These are phyloP conservation scores for Sarcophilus harrisii DNA, from an alignment of 2,797 vertebrate species.

Conservation along the genomic window DNA sequence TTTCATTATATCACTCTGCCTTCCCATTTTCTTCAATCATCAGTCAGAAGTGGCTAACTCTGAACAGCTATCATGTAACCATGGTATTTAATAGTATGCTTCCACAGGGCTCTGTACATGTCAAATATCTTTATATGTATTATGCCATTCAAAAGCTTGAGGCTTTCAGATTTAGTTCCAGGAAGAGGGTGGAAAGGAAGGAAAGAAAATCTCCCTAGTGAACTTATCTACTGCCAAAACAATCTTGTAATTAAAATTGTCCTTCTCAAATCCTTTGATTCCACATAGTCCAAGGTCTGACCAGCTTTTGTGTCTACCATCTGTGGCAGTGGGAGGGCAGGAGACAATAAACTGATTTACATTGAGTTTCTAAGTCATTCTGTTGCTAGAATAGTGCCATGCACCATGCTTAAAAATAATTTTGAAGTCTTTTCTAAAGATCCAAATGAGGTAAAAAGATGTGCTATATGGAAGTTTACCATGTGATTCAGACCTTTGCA, in stretches of 20 bases:
- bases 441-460: constrained; percentile 48
- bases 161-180: constrained; percentile 25
- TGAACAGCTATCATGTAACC: constrained; percentile 37
- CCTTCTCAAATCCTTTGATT: constrained; percentile 39
- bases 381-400: not conserved
- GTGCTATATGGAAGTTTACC: constrained; percentile 51
- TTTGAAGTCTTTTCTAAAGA: constrained; percentile 58
- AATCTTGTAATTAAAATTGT: constrained; percentile 43
- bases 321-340: constrained; percentile 8
- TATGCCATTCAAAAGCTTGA: constrained; percentile 49
- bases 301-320: constrained; percentile 40
- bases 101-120: constrained; percentile 39
- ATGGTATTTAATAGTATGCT: constrained; percentile 35
- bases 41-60: constrained; percentile 42
- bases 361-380: constrained; percentile 17
- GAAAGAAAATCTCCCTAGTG: constrained; percentile 44
- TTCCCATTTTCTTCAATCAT: constrained; percentile 45
- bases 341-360: not conserved
- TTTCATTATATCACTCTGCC: not conserved
- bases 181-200: constrained; percentile 32
- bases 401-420: constrained; percentile 51
- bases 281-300: constrained; percentile 7
- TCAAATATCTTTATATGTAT: constrained; percentile 46
- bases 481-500: constrained; percentile 59
- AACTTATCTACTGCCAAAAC: constrained; percentile 51